Conservation (phyloP, 1,140 invertebrate genomes). For the Penaeus japonicus region DNA sequence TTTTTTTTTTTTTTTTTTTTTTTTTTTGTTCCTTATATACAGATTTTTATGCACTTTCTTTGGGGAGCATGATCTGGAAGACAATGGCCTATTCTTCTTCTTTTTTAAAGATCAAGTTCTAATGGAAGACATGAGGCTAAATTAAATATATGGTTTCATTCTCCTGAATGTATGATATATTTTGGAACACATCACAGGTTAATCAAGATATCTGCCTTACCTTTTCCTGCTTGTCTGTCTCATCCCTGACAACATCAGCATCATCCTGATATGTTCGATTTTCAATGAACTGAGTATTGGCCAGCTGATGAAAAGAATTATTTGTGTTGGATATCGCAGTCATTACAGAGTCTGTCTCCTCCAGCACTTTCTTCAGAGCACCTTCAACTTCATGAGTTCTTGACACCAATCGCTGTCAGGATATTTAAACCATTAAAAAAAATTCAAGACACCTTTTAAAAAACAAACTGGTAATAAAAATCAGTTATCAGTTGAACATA, state of each 20-base stretch:
- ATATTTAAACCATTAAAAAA: background rate
- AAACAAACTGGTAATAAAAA: too few relatives aligned
- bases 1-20: too few relatives aligned
- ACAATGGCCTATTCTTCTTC: too few relatives aligned
- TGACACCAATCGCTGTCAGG: slow-evolving; percentile 39
- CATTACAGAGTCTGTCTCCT: slow-evolving; percentile 29
- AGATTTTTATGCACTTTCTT: too few relatives aligned
- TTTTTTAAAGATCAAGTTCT: too few relatives aligned
- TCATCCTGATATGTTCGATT: slow-evolving; percentile 54
- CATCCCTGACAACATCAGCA: slow-evolving; percentile 8
- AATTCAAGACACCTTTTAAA: too few relatives aligned
- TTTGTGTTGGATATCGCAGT: slow-evolving; percentile 37
- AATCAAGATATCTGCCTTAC: background rate
- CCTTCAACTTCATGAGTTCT: slow-evolving; percentile 50
- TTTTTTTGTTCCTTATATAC: too few relatives aligned
- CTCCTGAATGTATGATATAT: too few relatives aligned
- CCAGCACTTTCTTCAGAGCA: slow-evolving; percentile 25
- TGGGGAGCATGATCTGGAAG: too few relatives aligned
- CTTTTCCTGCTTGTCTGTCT: background rate
- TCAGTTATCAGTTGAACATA: background rate
- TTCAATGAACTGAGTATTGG: slow-evolving; percentile 53
- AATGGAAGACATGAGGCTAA: too few relatives aligned
- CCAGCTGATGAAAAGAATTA: slow-evolving; percentile 47
- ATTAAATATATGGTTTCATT: too few relatives aligned
- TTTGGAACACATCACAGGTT: too few relatives aligned